These are phyloP conservation scores for Helicorthomorpha holstii DNA, from an alignment of 1,140 invertebrate genomes.

Conservation along the genomic window DNA sequence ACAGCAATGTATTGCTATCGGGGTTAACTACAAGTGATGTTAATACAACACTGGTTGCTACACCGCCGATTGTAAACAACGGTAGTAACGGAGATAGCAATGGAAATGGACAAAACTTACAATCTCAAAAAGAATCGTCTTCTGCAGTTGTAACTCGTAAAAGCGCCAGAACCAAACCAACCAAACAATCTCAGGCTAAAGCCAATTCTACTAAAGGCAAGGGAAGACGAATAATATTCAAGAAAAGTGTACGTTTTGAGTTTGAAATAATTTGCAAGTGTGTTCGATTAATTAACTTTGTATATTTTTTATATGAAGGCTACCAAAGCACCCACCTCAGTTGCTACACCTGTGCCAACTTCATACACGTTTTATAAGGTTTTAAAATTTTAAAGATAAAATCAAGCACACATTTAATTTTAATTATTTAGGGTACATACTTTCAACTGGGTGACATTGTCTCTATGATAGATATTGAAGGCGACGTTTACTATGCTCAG, in stretches of 20 bases:
- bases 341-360: slow-evolving; percentile 59
- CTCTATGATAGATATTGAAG: slow-evolving; percentile 57
- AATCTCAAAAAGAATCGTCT: no score
- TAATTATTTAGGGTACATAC: slow-evolving; percentile 45
- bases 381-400: background rate
- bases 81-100: no score
- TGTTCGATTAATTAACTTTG: background rate
- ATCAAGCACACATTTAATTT: slow-evolving; percentile 1
- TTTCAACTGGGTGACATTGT: slow-evolving; percentile 83
- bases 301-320: slow-evolving; percentile 30
- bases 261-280: background rate
- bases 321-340: slow-evolving; percentile 57
- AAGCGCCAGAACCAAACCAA: no score
- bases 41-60: no score
- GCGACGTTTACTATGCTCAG: slow-evolving; percentile 71
- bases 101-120: no score
- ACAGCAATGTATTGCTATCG: slow-evolving; percentile 34
- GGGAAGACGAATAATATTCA: slow-evolving; percentile 58
- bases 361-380: slow-evolving; percentile 68
- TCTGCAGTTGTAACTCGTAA: no score
- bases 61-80: no score
- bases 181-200: slow-evolving; percentile 36
- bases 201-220: slow-evolving; percentile 42
- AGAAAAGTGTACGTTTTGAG: slow-evolving; percentile 38
- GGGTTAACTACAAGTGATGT: no score